Evolutionary conservation across 1,140 invertebrate genomes (phyloP).

Genomic region (Sitobion miscanthi): DNA sequence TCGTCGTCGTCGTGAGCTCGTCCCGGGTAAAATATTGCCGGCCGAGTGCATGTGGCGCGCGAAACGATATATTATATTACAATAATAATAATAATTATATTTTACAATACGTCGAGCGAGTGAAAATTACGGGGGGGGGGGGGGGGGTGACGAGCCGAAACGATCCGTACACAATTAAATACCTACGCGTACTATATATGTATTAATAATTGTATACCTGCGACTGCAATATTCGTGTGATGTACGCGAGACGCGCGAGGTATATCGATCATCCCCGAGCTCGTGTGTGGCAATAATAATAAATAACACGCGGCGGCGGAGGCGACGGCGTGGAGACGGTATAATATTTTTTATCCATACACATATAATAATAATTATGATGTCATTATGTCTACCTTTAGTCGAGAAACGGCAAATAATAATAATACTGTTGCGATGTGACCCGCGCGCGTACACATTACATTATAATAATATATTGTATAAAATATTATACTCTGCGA

Average conservation of each 20-base stretch:
- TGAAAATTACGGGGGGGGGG: not conserved
- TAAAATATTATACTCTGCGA: not conserved
- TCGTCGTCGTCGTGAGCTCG: not conserved
- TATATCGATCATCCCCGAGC: not conserved
- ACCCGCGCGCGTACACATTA: not conserved
- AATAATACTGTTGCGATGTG: not conserved
- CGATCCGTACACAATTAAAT: not conserved
- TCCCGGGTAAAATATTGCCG: not conserved
- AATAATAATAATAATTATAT: too few relatives aligned
- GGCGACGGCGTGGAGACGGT: too few relatives aligned
- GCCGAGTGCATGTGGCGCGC: not conserved
- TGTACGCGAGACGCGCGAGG: not conserved
- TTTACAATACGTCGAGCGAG: not conserved
- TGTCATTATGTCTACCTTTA: too few relatives aligned
- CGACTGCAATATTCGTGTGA: not conserved
- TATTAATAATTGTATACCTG: not conserved
- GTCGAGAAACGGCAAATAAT: not conserved
- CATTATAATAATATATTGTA: too few relatives aligned
- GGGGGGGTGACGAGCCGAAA: not conserved
- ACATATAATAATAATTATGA: not conserved
- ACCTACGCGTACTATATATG: not conserved
- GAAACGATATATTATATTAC: not conserved
- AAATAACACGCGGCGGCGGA: not conserved
- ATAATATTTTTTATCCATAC: not conserved
- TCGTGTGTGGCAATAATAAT: not conserved